Evolutionary conservation across 64 coral and sea anemone species (phyloP).

Genomic region (Exaiptasia diaphana): DNA sequence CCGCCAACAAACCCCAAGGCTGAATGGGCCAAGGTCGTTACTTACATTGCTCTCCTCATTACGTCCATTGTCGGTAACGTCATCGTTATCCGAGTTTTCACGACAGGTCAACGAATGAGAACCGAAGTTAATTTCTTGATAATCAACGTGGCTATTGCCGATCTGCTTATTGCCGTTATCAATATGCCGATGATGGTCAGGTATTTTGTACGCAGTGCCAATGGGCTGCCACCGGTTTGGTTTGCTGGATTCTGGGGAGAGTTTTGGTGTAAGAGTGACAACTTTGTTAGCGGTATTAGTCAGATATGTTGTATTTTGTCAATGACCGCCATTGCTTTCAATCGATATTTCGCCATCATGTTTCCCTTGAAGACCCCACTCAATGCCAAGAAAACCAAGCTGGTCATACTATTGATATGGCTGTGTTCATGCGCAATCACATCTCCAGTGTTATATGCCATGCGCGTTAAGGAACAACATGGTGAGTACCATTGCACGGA

Average conservation of each 20-base stretch:
- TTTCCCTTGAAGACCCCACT: constrained; percentile 47
- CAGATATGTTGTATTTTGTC: constrained; percentile 25
- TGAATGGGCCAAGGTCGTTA: constrained; percentile 27
- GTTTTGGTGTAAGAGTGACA: constrained; percentile 29
- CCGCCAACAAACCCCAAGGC: neutral
- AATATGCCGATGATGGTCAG: constrained; percentile 4
- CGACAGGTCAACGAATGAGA: constrained; percentile 32
- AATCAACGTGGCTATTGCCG: constrained; percentile 25
- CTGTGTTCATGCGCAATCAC: neutral
- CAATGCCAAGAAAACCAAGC: constrained; percentile 14
- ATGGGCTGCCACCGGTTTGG: neutral
- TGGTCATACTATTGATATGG: constrained; percentile 10
- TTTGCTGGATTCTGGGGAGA: constrained; percentile 6
- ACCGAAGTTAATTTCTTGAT: constrained; percentile 42
- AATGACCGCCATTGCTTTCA: constrained; percentile 37
- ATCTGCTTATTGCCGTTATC: constrained; percentile 27
- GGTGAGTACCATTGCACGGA: constrained; percentile 11
- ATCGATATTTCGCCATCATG: constrained; percentile 52
- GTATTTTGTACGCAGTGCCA: neutral
- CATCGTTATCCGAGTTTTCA: constrained; percentile 42
- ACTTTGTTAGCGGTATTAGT: neutral
- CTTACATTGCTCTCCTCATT: neutral
- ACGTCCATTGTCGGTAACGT: constrained; percentile 34
- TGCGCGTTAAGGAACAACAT: neutral
- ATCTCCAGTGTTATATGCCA: constrained; percentile 20